phyloP scores from a whole-genome alignment of 2,888 invertebrate species.

The Lasioglossum figueresi region DNA sequence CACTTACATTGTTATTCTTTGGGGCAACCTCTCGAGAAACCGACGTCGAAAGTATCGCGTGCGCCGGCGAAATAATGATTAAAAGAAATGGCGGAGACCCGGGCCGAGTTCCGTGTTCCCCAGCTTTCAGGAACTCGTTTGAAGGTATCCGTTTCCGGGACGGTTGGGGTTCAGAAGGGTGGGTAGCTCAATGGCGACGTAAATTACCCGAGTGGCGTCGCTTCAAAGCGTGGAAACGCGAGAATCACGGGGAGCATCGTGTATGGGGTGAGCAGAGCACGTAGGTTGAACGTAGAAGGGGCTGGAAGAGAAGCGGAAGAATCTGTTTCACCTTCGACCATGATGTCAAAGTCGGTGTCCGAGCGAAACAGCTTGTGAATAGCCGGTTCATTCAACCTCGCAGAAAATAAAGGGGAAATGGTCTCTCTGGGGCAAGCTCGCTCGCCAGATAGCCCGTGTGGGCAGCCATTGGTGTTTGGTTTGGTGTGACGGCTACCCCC shows the following conservation, averaged over 20 bases:
- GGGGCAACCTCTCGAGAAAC: not conserved
- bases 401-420: constrained; percentile 43
- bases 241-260: constrained; percentile 4
- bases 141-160: constrained; percentile 22
- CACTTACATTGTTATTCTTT: not conserved
- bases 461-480: not conserved
- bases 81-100: not conserved
- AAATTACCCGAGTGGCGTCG: constrained; percentile 33
- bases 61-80: constrained; percentile 4
- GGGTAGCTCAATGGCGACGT: constrained; percentile 25
- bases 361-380: constrained; percentile 51
- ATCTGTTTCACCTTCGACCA: constrained; percentile 45
- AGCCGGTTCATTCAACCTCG: constrained; percentile 42
- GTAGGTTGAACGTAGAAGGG: not conserved
- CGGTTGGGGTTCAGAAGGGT: constrained; percentile 4
- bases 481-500: not conserved
- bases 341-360: constrained; percentile 43
- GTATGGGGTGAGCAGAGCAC: not conserved
- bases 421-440: not conserved
- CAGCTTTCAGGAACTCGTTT: constrained; percentile 29
- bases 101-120: not conserved
- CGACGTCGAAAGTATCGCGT: not conserved
- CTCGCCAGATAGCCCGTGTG: not conserved
- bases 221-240: constrained; percentile 37
- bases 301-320: constrained; percentile 15